Conservation (phyloP, 2,797 vertebrate genomes). For the Pempheris klunzingeri region DNA sequence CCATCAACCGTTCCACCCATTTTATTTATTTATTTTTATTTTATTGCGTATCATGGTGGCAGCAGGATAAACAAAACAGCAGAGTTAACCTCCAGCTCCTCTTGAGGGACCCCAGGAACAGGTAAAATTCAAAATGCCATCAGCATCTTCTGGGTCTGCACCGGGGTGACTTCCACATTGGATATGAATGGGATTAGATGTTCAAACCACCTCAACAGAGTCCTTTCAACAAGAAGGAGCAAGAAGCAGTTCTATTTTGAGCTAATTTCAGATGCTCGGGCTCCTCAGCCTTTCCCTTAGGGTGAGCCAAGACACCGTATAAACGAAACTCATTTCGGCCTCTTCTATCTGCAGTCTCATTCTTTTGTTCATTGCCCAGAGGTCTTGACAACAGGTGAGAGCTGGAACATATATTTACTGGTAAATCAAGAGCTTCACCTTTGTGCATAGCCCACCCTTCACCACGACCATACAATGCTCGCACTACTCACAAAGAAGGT, state of each 20-base stretch:
- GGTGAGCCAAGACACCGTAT: slow-evolving; percentile 8
- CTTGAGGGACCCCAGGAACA: slow-evolving; percentile 5
- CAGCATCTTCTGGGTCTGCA: slow-evolving; percentile 1
- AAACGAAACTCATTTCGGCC: slow-evolving; percentile 26
- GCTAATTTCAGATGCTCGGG: neutral
- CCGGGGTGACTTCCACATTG: slow-evolving; percentile 4
- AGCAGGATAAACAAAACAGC: slow-evolving; percentile 7
- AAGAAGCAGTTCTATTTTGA: neutral
- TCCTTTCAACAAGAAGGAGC: neutral
- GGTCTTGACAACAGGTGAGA: neutral
- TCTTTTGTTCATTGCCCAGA: slow-evolving; percentile 18
- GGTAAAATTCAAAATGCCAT: slow-evolving; percentile 1
- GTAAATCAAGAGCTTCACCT: slow-evolving; percentile 1
- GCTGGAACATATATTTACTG: neutral
- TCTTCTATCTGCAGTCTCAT: neutral
- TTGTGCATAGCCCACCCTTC: neutral
- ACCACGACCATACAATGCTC: neutral
- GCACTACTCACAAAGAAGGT: neutral
- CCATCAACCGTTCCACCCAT: neutral
- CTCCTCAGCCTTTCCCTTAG: slow-evolving; percentile 6
- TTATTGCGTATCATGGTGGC: neutral
- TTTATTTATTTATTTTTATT: neutral
- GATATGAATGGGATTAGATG: slow-evolving; percentile 23
- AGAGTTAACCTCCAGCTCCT: neutral
- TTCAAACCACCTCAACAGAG: neutral